Evolutionary conservation across 2,113 vertebrate genomes (phyloP).

Genomic region (Chloropsis hardwickii): DNA sequence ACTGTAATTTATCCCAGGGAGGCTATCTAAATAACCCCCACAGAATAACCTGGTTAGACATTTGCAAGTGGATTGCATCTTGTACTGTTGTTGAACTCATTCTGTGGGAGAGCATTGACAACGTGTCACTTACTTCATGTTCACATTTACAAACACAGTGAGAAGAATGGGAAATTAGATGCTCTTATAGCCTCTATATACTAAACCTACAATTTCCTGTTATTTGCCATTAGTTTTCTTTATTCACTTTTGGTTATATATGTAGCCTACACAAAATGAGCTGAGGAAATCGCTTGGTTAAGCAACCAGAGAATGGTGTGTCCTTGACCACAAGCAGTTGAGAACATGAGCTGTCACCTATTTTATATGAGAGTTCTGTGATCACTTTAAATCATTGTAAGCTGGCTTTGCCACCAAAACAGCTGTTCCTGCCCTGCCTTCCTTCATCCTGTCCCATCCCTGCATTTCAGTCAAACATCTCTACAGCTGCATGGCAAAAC

Average conservation of each 20-base stretch:
- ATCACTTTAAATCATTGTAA: neutral
- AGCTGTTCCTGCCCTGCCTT: neutral
- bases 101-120: neutral
- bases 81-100: neutral
- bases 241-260: neutral
- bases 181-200: neutral
- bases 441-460: neutral
- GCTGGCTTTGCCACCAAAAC: neutral
- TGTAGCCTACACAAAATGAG: neutral
- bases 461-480: neutral
- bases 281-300: neutral
- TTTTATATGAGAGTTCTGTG: neutral
- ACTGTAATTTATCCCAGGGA: neutral
- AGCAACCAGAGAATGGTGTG: neutral
- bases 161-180: neutral
- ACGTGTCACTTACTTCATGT: neutral
- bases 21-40: neutral
- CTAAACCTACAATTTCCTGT: neutral
- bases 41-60: neutral
- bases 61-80: neutral
- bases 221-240: neutral
- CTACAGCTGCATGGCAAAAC: neutral
- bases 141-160: neutral
- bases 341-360: neutral
- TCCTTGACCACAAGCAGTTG: neutral